Evolutionary conservation across 2,797 vertebrate genomes (phyloP).

Genomic region (Sebastes iracundus): DNA sequence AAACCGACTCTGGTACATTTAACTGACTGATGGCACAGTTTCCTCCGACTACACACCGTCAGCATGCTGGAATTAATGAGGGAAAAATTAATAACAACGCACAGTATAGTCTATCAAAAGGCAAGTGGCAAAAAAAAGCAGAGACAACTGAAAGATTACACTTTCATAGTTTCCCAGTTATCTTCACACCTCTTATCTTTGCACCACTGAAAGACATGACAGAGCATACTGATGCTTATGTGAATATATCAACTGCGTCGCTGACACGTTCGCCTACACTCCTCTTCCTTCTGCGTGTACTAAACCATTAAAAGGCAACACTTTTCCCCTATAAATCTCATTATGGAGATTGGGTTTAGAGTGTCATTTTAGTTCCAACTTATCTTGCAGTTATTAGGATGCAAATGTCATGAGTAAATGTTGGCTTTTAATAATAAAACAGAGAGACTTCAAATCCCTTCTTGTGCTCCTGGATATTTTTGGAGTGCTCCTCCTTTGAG

Average conservation of each 20-base stretch:
- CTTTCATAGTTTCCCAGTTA: constrained; percentile 55
- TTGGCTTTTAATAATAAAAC: constrained; percentile 80
- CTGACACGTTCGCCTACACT: constrained; percentile 62
- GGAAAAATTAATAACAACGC: constrained; percentile 43
- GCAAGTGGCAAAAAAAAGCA: constrained; percentile 26
- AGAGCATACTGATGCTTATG: constrained; percentile 66
- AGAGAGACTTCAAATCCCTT: constrained; percentile 64
- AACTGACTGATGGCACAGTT: constrained; percentile 61
- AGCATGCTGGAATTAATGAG: constrained; percentile 55
- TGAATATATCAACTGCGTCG: constrained; percentile 60
- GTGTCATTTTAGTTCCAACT: constrained; percentile 67
- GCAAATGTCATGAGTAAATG: constrained; percentile 76
- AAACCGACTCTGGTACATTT: constrained; percentile 56
- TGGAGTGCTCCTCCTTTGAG: constrained; percentile 66
- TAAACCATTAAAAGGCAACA: constrained; percentile 65
- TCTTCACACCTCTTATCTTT: constrained; percentile 59
- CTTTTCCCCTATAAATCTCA: constrained; percentile 66
- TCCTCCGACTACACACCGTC: constrained; percentile 45
- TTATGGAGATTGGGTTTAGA: constrained; percentile 69
- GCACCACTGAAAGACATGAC: constrained; percentile 55
- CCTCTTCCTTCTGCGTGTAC: constrained; percentile 46
- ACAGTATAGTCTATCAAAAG: constrained; percentile 47
- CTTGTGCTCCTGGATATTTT: constrained; percentile 73
- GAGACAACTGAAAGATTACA: constrained; percentile 60
- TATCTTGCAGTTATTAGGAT: constrained; percentile 75